Conservation (phyloP, 2,797 vertebrate genomes). For the Lates japonicus region DNA sequence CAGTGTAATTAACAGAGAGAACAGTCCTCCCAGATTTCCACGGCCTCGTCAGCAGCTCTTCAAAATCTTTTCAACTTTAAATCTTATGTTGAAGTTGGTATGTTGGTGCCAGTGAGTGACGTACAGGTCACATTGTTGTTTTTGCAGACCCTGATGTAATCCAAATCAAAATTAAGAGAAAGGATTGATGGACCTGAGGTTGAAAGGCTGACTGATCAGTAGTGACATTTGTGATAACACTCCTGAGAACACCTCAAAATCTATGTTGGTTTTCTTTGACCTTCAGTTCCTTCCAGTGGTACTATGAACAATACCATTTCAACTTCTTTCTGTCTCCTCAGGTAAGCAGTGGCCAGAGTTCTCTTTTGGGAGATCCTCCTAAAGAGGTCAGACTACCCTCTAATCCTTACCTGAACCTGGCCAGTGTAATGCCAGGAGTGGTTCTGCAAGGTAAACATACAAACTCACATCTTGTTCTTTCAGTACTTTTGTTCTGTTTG, state of each 20-base stretch:
- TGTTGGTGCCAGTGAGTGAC: background rate
- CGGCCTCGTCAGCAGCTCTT: constrained; percentile 21
- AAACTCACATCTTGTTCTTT: background rate
- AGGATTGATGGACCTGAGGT: background rate
- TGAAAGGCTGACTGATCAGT: background rate
- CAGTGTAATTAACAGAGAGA: constrained; percentile 73
- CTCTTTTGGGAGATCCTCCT: constrained; percentile 94
- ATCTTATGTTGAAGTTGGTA: background rate
- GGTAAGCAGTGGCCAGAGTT: constrained; percentile 90
- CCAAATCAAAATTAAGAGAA: background rate
- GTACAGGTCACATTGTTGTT: background rate
- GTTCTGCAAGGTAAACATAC: constrained; percentile 87
- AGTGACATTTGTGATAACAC: background rate
- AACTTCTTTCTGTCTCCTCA: constrained; percentile 59
- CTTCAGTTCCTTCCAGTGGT: background rate
- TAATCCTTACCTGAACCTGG: constrained; percentile 97
- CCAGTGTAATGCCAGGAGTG: constrained; percentile 93
- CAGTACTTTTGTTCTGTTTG: no score
- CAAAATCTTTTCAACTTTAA: constrained; percentile 28
- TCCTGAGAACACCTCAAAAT: background rate
- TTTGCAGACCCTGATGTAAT: background rate
- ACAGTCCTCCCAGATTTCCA: constrained; percentile 41
- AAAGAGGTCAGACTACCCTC: constrained; percentile 95
- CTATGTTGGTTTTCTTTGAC: background rate
- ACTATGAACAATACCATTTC: background rate